Evolutionary conservation across 2,113 vertebrate species (phyloP).

Genomic region (Sapajus apella): DNA sequence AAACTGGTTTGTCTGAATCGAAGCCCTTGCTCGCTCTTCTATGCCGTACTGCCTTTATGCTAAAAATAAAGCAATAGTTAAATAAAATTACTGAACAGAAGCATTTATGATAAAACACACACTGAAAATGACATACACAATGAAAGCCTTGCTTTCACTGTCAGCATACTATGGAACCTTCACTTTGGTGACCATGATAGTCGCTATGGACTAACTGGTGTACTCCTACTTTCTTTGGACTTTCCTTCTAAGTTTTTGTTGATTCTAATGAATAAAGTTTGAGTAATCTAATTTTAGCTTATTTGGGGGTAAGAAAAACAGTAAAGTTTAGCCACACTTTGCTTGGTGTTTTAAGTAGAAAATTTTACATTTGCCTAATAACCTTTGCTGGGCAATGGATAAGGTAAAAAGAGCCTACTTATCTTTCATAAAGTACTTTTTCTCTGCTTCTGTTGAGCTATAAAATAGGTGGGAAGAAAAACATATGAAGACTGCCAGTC

Average conservation of each 20-base stretch:
- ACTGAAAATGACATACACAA: background rate
- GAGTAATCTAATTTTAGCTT: background rate
- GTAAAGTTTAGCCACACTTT: background rate
- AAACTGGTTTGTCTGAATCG: slow-evolving; percentile 68
- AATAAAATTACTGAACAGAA: slow-evolving; percentile 40
- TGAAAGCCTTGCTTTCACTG: background rate
- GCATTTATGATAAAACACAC: background rate
- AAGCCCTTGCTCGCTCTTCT: slow-evolving; percentile 37
- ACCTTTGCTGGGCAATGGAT: background rate
- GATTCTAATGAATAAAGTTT: background rate
- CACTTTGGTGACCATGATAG: background rate
- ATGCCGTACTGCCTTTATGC: background rate
- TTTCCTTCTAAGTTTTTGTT: background rate
- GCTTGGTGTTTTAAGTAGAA: background rate
- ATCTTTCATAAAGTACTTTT: slow-evolving; percentile 38
- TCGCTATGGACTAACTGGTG: background rate
- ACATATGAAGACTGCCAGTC: background rate
- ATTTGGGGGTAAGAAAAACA: background rate
- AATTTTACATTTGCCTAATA: background rate
- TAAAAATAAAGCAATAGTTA: slow-evolving; percentile 59
- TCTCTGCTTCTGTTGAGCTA: background rate
- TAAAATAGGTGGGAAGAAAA: background rate
- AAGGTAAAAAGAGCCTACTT: background rate
- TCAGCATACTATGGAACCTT: background rate
- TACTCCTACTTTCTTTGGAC: background rate